Percentiles rank a stretch among this genome's conserved stretches.
Conservation (phyloP, 2,888 invertebrate species). For the Tethea ocularis region DNA sequence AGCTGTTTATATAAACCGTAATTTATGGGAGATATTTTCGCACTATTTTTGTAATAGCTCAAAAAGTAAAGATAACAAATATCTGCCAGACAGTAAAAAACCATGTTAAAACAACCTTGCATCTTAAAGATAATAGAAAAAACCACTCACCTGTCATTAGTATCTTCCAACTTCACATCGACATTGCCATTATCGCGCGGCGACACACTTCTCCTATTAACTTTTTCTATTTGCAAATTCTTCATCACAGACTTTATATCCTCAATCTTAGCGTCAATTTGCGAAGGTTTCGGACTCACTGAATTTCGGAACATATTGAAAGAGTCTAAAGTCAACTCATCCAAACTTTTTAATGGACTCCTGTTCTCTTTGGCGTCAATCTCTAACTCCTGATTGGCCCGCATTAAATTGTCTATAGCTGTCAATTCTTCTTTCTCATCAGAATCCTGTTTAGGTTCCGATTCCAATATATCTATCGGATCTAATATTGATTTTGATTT, state of each 20-base stretch:
- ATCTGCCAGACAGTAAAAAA: not conserved
- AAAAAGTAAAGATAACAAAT: too few species aligned
- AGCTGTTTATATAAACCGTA: too few species aligned
- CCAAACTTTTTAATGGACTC: conserved; percentile 70
- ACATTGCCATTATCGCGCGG: conserved; percentile 75
- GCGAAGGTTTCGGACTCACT: conserved; percentile 73
- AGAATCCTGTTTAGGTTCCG: conserved; percentile 63
- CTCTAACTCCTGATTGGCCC: conserved; percentile 53
- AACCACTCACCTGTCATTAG: conserved; percentile 81
- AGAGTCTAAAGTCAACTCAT: conserved; percentile 70
- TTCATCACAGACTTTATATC: conserved; percentile 79
- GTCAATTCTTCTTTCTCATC: conserved; percentile 69
- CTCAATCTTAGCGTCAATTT: conserved; percentile 75
- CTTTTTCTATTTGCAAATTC: conserved; percentile 66
- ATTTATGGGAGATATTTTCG: too few species aligned
- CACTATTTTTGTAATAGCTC: too few species aligned
- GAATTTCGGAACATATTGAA: conserved; percentile 74
- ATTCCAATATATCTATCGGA: conserved; percentile 48
- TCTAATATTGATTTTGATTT: conserved; percentile 75
- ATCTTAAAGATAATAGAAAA: not conserved
- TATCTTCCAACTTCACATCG: conserved; percentile 68
- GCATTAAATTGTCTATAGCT: conserved; percentile 60
- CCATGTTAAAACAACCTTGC: not conserved
- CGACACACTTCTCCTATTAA: conserved; percentile 68
- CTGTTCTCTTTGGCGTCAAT: conserved; percentile 57